These are phyloP conservation scores for Ctenosaura bakeri DNA, from an alignment of 2,797 vertebrate species.

Conservation along the genomic window DNA sequence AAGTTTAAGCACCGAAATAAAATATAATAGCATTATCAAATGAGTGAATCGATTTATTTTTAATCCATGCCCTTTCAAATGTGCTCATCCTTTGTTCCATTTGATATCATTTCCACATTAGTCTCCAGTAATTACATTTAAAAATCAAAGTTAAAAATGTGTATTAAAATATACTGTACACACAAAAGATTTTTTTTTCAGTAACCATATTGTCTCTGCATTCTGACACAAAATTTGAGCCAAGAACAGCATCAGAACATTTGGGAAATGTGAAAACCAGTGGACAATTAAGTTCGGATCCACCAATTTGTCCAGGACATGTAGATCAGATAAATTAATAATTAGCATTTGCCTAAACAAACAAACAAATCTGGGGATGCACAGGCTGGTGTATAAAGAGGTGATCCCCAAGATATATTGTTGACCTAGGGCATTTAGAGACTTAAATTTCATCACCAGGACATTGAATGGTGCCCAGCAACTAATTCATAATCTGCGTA, in stretches of 20 bases:
- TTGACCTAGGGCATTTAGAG: not conserved
- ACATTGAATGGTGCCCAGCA: not conserved
- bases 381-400: not conserved
- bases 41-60: not conserved
- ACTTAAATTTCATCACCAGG: not conserved
- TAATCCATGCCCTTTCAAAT: not conserved
- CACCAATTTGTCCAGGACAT: not conserved
- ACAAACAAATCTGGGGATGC: not conserved
- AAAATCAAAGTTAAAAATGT: not conserved
- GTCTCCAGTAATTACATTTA: not conserved
- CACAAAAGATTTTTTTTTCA: not conserved
- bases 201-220: not conserved
- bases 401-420: not conserved
- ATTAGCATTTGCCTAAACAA: not conserved
- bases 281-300: not conserved
- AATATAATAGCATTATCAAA: not conserved
- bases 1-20: not conserved
- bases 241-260: not conserved
- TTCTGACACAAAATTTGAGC: not conserved
- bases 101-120: not conserved
- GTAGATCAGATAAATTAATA: not conserved
- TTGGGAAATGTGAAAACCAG: not conserved
- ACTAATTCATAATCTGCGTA: not conserved
- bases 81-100: not conserved
- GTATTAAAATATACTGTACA: not conserved